Base-by-base conservation (phyloP, 2,113 vertebrate genomes). In the Apteryx owenii region DNA sequence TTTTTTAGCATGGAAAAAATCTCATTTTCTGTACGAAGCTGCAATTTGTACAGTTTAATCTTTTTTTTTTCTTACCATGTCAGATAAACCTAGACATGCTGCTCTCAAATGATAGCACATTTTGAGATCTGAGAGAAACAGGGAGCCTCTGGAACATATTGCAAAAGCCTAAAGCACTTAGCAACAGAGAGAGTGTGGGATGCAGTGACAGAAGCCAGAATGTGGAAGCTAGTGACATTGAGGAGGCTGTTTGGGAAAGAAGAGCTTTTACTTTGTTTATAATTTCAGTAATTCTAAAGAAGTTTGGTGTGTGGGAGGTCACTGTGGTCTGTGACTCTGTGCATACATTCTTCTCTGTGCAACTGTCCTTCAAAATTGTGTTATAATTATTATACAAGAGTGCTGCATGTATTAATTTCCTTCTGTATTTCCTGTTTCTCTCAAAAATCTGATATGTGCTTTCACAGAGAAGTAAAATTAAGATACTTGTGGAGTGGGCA, bases 131-230 rank as follows among this genome's bases (percentile, higher is more conserved):
- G 65, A 96, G 95, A 97, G 94, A 96, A 97, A 95, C 91, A 90
- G 64, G 68, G 94, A 97, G 96, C 96, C 97, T 93, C 93, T 94
- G 95, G 95, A 98, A 98, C 97, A 97, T 95, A 96, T 91, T 98
- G 96, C 97, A 97, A 97, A 95, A 98, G 97, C 90, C 93, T 96
- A 93, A 95, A 96, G 97, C 97, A 96, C 98, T 98, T 98, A 98
- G 98, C 98, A 98, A 98, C 98, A 93, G 96, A 94, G 88, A 95
- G 86, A 95, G 97, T 85, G 98, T 98, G 98, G 98, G 98, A 95
- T 97, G 97, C 84, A 94, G 85, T 8, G 36, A 95, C 88, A 97
- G 93, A 64, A 95, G 91, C 44, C 7, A 5, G 88, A 90, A 65
- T 97, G 97, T 89, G 88, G 90, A 97, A 97, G 96, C 97, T 95